These are phyloP conservation scores for Seira ritae DNA, from an alignment of 2,888 invertebrate genomes.

Conservation along the genomic window DNA sequence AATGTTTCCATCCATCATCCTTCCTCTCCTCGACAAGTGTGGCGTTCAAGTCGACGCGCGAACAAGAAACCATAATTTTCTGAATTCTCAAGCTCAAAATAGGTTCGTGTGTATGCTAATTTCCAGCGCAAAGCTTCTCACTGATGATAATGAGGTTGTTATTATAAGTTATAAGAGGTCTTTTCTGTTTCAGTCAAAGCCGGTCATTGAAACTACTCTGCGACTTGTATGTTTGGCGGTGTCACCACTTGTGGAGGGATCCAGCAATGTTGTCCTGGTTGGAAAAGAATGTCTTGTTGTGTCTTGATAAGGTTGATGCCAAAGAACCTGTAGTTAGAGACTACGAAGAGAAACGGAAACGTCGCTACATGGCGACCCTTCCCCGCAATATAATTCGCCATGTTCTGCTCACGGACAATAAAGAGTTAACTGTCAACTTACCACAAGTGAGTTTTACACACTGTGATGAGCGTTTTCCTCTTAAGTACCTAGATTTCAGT, in stretches of 20 bases:
- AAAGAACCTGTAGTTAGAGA: conserved; percentile 80
- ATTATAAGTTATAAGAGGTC: too few relatives aligned
- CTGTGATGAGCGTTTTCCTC: too few relatives aligned
- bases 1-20: conserved; percentile 88
- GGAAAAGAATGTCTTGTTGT: conserved; percentile 83
- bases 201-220: conserved; percentile 82
- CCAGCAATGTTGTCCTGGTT: conserved; percentile 85
- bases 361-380: conserved; percentile 80
- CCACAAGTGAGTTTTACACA: conserved; percentile 78
- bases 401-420: conserved; percentile 83
- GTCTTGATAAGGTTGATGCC: conserved; percentile 81
- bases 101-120: too few relatives aligned
- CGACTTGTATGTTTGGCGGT: conserved; percentile 84
- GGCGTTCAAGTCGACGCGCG: conserved; percentile 83
- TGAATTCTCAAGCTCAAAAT: conserved; percentile 75
- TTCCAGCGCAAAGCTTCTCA: too few relatives aligned
- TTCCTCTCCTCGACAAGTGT: conserved; percentile 85
- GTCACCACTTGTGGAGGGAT: conserved; percentile 88
- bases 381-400: conserved; percentile 84
- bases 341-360: conserved; percentile 80
- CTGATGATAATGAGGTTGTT: too few relatives aligned
- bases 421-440: conserved; percentile 80
- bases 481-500: too few relatives aligned
- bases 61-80: conserved; percentile 79
- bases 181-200: conserved; percentile 78